Base-by-base conservation (phyloP, 2,797 vertebrate genomes). In the Sparus aurata region DNA sequence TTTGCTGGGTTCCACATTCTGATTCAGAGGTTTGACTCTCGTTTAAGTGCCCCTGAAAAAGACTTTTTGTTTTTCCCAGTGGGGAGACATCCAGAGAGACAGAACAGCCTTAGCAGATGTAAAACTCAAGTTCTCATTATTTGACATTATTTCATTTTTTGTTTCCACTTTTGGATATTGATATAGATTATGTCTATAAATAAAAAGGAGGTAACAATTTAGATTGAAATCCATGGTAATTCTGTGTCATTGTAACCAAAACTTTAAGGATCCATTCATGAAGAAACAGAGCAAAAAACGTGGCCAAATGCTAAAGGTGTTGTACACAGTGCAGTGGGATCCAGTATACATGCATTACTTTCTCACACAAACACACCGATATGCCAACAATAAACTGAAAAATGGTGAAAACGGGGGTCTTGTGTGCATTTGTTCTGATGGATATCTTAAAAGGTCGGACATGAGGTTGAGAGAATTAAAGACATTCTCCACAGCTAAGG, bases 231-330 rank as follows among this genome's bases (percentile, higher is more conserved):
- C 85, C 86, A 91, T 94, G 90, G 83, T 93, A 89, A 93, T 90
- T 94, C 86, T 91, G 91, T 95, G 90, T 95, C 90, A 95, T 89
- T 94, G 91, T 95, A 95, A 94, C 91, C 92, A 94, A 93, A 92
- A 91, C 68, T 2, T 84, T 78, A 87, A 90, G 57, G 85, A 84
- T 87, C 68, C 77, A 79, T 92, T 88, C 87, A 80, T 85, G 79
- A 84, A 71, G 86, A 88, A 84, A 78, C 27, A 23, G 50, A 68
- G 47, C 30, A 54, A 66, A 80, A 34, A 75, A 80, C 45, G 55
- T 34, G 89, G 89, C 83, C 87, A 89, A 88, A 92, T 90, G 86
- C 69, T 69, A 73, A 87, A 75, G 77, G 84, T 90, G 80, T 89
- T 93, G 85, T 90, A 92, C 81, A 88, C 85, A 80, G 57, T 84